These are phyloP conservation scores for Dasypogon diadema DNA, from an alignment of 2,888 invertebrate species.

Conservation along the genomic window DNA sequence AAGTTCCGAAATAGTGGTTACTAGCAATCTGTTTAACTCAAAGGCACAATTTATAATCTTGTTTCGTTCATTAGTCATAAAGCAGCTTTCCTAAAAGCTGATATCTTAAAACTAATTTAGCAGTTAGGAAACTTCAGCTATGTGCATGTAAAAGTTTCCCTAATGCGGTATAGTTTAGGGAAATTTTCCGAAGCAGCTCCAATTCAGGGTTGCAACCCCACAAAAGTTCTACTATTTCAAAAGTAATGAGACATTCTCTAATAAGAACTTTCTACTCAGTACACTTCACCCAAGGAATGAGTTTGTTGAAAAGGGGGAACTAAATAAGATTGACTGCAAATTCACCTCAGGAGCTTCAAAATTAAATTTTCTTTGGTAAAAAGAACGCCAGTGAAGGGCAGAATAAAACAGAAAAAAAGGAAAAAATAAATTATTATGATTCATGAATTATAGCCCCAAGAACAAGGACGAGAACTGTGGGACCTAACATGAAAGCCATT, in stretches of 20 bases:
- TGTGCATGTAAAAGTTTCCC: slow-evolving; percentile 12
- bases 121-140: slow-evolving; percentile 2
- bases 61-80: slow-evolving; percentile 17
- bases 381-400: slow-evolving; percentile 6
- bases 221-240: slow-evolving; percentile 39
- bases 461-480: slow-evolving; percentile 40
- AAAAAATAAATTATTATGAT: slow-evolving; percentile 47
- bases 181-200: slow-evolving; percentile 27
- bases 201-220: slow-evolving; percentile 28
- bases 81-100: slow-evolving; percentile 6
- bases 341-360: slow-evolving; percentile 51
- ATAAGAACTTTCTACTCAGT: slow-evolving; percentile 21
- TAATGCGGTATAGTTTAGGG: slow-evolving; percentile 15
- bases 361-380: slow-evolving; percentile 49
- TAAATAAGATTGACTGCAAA: slow-evolving; percentile 49
- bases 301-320: slow-evolving; percentile 30
- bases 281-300: slow-evolving; percentile 2
- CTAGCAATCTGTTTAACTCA: no score
- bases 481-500: slow-evolving; percentile 46
- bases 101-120: slow-evolving; percentile 43
- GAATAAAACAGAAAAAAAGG: slow-evolving; percentile 34
- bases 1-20: no score
- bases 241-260: slow-evolving; percentile 38
- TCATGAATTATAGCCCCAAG: slow-evolving; percentile 43
- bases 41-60: slow-evolving; percentile 13